A percentile compares a stretch with the other conserved stretches of the same genome.
Evolutionary conservation across 2,888 invertebrate genomes (phyloP).

Genomic region (Drosophila formosana): DNA sequence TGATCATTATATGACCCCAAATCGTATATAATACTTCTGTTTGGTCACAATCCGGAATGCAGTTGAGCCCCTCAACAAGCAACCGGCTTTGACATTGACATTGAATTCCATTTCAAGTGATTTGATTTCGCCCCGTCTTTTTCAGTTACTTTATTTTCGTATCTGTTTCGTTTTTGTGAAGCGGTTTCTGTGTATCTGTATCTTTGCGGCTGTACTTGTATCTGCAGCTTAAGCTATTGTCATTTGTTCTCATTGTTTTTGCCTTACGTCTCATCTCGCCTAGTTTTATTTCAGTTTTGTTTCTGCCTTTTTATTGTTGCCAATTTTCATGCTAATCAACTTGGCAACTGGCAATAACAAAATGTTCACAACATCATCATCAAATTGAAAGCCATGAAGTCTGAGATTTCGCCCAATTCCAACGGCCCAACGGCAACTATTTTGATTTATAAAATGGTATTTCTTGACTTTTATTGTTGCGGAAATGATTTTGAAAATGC

Average conservation of each 20-base stretch:
- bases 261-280: conserved; percentile 14
- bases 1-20: background rate
- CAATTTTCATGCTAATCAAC: conserved; percentile 63
- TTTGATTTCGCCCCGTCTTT: conserved; percentile 4
- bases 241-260: conserved; percentile 36
- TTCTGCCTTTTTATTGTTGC: conserved; percentile 10
- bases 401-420: conserved; percentile 32
- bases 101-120: conserved; percentile 49
- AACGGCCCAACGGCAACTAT: conserved; percentile 27
- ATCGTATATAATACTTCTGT: background rate
- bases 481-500: conserved; percentile 63
- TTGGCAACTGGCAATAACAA: conserved; percentile 20
- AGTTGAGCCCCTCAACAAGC: background rate
- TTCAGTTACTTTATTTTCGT: background rate
- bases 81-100: conserved; percentile 59
- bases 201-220: background rate
- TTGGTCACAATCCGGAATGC: conserved; percentile 2
- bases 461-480: conserved; percentile 65
- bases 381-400: conserved; percentile 63
- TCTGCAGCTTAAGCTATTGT: conserved; percentile 15
- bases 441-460: conserved; percentile 45
- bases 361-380: conserved; percentile 44
- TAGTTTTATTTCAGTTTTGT: conserved; percentile 3
- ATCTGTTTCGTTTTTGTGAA: background rate
- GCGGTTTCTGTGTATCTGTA: background rate